A percentile compares a stretch with the other conserved stretches of the same genome.
phyloP scores from a whole-genome alignment of 2,113 vertebrate species.

The Odontophorus gujanensis region DNA sequence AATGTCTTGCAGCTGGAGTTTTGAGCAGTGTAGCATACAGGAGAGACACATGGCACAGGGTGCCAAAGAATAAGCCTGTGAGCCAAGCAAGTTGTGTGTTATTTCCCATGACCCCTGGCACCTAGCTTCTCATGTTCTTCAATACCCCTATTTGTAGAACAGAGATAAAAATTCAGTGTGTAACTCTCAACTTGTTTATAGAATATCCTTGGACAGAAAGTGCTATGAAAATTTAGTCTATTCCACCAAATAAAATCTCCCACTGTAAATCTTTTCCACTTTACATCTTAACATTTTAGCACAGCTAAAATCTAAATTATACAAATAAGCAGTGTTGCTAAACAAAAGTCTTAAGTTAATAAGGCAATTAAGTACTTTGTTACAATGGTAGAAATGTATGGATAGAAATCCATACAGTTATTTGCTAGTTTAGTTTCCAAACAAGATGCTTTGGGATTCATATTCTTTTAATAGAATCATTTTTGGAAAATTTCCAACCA shows the following conservation, averaged over 20 bases:
- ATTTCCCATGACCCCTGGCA: constrained; percentile 48
- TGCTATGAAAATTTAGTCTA: constrained; percentile 8
- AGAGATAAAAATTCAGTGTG: constrained; percentile 36
- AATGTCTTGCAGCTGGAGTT: background rate
- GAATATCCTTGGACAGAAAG: constrained; percentile 16
- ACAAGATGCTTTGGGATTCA: background rate
- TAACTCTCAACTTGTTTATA: constrained; percentile 36
- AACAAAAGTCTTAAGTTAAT: background rate
- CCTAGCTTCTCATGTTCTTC: constrained; percentile 1
- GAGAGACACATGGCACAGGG: background rate
- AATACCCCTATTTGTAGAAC: constrained; percentile 9
- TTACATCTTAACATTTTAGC: background rate
- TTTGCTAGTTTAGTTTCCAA: background rate
- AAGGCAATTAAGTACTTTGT: background rate
- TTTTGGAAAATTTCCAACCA: background rate
- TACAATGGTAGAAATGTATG: background rate
- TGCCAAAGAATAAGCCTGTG: background rate
- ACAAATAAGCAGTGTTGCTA: background rate
- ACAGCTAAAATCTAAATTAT: background rate
- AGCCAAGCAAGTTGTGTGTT: background rate
- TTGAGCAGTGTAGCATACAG: background rate
- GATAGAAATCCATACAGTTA: background rate
- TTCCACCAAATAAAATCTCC: background rate
- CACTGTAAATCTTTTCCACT: background rate
- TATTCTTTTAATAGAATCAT: background rate